Base-by-base conservation (phyloP, 2,888 invertebrate genomes). In the Neoascia interrupta region DNA sequence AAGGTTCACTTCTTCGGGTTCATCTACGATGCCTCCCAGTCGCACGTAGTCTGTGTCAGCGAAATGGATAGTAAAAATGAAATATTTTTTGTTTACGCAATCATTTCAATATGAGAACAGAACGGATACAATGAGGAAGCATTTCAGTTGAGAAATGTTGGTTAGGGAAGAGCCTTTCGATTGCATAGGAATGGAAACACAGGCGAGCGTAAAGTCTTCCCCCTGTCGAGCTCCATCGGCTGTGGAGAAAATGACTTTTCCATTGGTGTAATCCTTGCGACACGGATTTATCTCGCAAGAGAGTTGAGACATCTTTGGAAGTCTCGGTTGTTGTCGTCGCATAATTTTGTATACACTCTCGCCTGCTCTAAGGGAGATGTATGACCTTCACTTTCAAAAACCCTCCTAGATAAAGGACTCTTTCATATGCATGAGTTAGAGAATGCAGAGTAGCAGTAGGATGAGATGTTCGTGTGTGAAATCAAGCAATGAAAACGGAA, bases 1-100 rank as follows among this genome's bases (percentile, higher is more conserved):
- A 39, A 36, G 39, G 31, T 15, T 31, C 39, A 23, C 51, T 63
- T 21, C 41, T 53, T 58, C 56, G 21, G 49, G 43, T 64, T 56
- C 49, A 72, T 63, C 63, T 41, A 31, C 39, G 51, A 36, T 43
- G 13, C 19, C 10, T 13, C 23, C 31, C 37, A 60, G 63, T 54
- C 54, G 49, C 79, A 73, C 79, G 79, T 73, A 66, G 60, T 68
- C 53, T 68, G 79, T 61, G 79, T 79, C 79, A 79, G 79, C 79
- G 61, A 66, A 79, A 79, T 60, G 79, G 79, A 79, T 73, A 79
- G 73, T 79, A 79, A 79, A 79, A 79, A 79, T 79, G 79, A 79
- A 79, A 79, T 79, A 79, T 79, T 79, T 68, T 79, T 68, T 73
- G 79, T 72, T 79, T 79, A 79, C 79, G 79, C 66, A 79, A 66